These are phyloP conservation scores for Himalopsyche tibetana DNA, from an alignment of 2,888 invertebrate species.

Conservation along the genomic window DNA sequence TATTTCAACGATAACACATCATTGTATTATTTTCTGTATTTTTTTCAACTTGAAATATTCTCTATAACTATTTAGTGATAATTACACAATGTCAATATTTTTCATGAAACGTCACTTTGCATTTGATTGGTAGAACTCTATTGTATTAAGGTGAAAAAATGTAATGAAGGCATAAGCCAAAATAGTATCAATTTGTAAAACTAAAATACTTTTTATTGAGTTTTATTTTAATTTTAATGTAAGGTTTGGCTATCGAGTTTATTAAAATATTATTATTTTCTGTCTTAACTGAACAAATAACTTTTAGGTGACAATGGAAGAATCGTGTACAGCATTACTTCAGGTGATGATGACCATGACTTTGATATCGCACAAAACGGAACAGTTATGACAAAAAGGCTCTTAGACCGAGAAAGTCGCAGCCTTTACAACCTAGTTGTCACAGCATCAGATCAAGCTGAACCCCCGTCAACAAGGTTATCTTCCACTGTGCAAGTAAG, in stretches of 20 bases:
- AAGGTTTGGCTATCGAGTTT: background rate
- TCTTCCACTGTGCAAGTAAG: conserved; percentile 91
- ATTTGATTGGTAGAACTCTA: too few relatives aligned
- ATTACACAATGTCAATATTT: too few relatives aligned
- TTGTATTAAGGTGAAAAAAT: too few relatives aligned
- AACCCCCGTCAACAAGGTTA: conserved; percentile 83
- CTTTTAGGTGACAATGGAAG: conserved; percentile 89
- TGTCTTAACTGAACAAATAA: background rate
- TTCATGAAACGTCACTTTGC: too few relatives aligned
- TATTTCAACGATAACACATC: too few relatives aligned
- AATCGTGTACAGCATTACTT: conserved; percentile 87
- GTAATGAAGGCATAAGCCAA: too few relatives aligned
- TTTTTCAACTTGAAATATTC: too few relatives aligned
- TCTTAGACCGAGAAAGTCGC: conserved; percentile 89
- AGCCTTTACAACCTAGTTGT: conserved; percentile 90
- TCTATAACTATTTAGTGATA: too few relatives aligned
- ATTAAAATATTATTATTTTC: too few relatives aligned
- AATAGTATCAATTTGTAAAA: too few relatives aligned
- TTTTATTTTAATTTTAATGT: background rate
- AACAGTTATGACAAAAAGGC: conserved; percentile 85
- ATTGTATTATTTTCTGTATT: too few relatives aligned
- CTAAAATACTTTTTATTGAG: too few relatives aligned
- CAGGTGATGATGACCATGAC: conserved; percentile 87
- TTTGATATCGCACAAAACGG: conserved; percentile 91
- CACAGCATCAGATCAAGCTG: conserved; percentile 90